Conservation (phyloP, 1,140 invertebrate genomes). For the Brachionus sp. region DNA sequence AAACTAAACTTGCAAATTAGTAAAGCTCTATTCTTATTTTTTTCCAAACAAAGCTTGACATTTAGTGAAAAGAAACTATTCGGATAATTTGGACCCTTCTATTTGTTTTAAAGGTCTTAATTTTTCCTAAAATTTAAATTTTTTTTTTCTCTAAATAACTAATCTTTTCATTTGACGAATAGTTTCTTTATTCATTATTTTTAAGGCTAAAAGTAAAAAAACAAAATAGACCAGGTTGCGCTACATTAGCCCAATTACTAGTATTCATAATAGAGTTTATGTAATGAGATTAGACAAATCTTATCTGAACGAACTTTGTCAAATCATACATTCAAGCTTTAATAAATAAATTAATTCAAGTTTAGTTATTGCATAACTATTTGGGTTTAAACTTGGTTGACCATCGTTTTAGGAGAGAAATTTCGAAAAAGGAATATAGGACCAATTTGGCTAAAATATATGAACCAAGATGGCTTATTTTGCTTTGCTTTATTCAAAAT, state of each 20-base stretch:
- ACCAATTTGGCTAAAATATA: background rate
- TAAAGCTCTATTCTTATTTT: slow-evolving; percentile 1
- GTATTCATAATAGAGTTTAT: background rate
- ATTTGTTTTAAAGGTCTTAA: background rate
- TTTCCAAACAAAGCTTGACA: background rate
- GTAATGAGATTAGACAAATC: background rate
- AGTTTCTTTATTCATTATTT: background rate
- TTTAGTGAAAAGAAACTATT: background rate
- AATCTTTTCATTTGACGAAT: background rate
- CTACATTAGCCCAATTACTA: background rate
- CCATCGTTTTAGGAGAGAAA: background rate
- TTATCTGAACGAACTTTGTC: background rate
- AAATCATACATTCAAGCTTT: background rate
- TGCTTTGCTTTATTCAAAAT: background rate
- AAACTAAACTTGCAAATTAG: slow-evolving; percentile 1
- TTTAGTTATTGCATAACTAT: background rate
- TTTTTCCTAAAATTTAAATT: background rate
- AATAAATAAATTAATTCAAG: background rate
- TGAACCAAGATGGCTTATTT: background rate
- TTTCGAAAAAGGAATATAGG: background rate
- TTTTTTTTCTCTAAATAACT: background rate
- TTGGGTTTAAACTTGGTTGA: background rate
- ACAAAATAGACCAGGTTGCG: background rate
- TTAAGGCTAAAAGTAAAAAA: background rate
- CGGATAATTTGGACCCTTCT: background rate